Base-by-base conservation (phyloP, 2,888 invertebrate genomes). In the Leptothorax acervorum region DNA sequence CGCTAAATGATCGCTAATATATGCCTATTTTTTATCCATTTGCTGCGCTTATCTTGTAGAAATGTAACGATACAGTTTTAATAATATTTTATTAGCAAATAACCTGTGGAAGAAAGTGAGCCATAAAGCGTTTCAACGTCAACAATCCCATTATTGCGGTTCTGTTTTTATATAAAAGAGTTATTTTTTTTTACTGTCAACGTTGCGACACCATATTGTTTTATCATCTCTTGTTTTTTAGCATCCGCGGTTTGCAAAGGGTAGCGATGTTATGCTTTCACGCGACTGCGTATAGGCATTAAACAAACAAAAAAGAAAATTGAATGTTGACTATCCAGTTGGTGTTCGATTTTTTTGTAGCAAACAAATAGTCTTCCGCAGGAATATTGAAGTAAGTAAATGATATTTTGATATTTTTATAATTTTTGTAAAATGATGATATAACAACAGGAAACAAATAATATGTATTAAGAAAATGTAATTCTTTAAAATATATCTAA, bases 231-330 rank as follows among this genome's bases (percentile, higher is more conserved):
- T 12, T 45, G 35, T 81, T 81, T 81, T 81, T 60, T 81, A 79
- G 35, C 73, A 81, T 73, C 39, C 60, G 74, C 60, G 71, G 79
- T 51, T 73, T 73, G 57, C 53, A 70, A 79, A 79, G 79, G 48
- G 45, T 73, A 39, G 74, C 48, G 53, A 42, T 74, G 79, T 81
- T 81, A 31, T 81, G 60, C 42, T 81, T 81, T 60, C 79, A 60
- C 48, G 23, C 48, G 35, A 60, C 23, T 81, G 60, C 79, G 35
- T 73, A 73, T 81, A 73, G 74, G 60, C 74, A 60, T 74, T 60
- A 73, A 73, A 79, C 57, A 73, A 81, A 81, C 79, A 73, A 51
- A 73, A 81, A 81, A 48, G 35, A 48, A 81, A 81, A 81, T 81
- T 60, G 79, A 60, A 73, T 81, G 45, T 76, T 76, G 76, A 53